These are phyloP conservation scores for Himalopsyche phryganea DNA, from an alignment of 1,140 invertebrate genomes.

Conservation along the genomic window DNA sequence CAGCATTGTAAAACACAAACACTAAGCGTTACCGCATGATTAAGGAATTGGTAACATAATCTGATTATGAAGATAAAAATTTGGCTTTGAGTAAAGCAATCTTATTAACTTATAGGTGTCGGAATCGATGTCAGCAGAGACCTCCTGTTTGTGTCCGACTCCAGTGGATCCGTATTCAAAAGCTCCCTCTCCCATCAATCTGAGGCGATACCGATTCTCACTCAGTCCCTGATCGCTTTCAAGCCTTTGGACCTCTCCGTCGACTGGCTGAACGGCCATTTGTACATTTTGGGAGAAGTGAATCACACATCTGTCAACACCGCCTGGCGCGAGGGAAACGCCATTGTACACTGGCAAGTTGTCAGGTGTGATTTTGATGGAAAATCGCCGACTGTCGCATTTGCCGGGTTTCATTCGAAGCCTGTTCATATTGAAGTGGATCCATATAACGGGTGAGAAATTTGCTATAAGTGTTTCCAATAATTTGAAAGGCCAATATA, in stretches of 20 bases:
- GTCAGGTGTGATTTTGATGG: constrained; percentile 71
- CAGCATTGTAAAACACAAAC: too few species aligned
- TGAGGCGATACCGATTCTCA: constrained; percentile 51
- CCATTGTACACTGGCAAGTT: constrained; percentile 62
- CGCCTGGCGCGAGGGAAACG: constrained; percentile 35
- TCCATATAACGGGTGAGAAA: constrained; percentile 80
- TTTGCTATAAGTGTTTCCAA: constrained; percentile 1
- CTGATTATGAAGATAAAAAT: too few species aligned
- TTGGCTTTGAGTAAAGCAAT: too few species aligned
- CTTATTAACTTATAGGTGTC: constrained; percentile 67
- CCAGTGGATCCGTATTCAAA: constrained; percentile 59
- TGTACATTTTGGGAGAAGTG: constrained; percentile 74
- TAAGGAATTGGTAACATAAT: too few species aligned
- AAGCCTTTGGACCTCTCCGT: constrained; percentile 67
- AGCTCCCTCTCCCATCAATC: constrained; percentile 44
- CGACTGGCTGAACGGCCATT: constrained; percentile 82
- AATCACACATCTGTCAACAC: constrained; percentile 48
- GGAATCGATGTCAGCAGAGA: constrained; percentile 69
- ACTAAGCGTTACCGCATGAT: too few species aligned
- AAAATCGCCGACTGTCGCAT: constrained; percentile 61
- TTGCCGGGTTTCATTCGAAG: constrained; percentile 61
- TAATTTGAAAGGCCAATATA: too few species aligned
- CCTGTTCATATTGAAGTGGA: constrained; percentile 82
- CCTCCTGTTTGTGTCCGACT: constrained; percentile 72
- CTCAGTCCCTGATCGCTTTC: constrained; percentile 56